Conservation (phyloP, 2,797 vertebrate genomes). For the Sebastolobus alascanus region DNA sequence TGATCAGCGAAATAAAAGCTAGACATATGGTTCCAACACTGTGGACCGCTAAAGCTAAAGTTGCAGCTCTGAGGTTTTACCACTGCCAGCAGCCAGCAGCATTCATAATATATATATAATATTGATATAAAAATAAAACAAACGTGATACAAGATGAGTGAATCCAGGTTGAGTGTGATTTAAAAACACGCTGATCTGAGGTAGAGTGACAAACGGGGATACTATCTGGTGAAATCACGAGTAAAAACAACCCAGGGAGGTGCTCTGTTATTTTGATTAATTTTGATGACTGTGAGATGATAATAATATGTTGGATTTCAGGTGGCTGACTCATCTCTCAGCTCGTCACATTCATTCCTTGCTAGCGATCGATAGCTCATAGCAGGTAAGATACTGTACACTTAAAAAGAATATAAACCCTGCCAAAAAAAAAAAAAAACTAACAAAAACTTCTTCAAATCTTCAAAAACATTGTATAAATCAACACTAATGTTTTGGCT, state of each 20-base stretch:
- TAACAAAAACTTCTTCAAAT: slow-evolving; percentile 36
- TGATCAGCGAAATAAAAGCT: not conserved
- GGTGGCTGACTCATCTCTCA: slow-evolving; percentile 34
- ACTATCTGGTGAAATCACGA: not conserved
- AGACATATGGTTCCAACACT: not conserved
- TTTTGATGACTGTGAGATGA: not conserved
- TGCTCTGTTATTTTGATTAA: not conserved
- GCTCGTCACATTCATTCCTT: slow-evolving; percentile 39
- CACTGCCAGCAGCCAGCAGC: slow-evolving; percentile 53
- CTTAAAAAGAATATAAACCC: slow-evolving; percentile 48
- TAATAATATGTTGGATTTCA: slow-evolving; percentile 10
- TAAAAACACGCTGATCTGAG: slow-evolving; percentile 49
- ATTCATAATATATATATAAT: slow-evolving; percentile 37
- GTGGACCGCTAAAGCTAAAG: not conserved
- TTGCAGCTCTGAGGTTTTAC: slow-evolving; percentile 37
- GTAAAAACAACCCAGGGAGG: not conserved
- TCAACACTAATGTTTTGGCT: slow-evolving; percentile 55
- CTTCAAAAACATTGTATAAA: slow-evolving; percentile 37
- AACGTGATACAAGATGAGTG: slow-evolving; percentile 5
- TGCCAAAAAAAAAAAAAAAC: slow-evolving; percentile 16
- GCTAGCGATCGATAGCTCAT: slow-evolving; percentile 22
- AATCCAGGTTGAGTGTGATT: slow-evolving; percentile 24
- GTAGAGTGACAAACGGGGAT: slow-evolving; percentile 53
- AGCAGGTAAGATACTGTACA: slow-evolving; percentile 47
- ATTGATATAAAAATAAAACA: slow-evolving; percentile 40